phyloP scores from a whole-genome alignment of 2,113 vertebrate species.

The Sapayoa aenigma region DNA sequence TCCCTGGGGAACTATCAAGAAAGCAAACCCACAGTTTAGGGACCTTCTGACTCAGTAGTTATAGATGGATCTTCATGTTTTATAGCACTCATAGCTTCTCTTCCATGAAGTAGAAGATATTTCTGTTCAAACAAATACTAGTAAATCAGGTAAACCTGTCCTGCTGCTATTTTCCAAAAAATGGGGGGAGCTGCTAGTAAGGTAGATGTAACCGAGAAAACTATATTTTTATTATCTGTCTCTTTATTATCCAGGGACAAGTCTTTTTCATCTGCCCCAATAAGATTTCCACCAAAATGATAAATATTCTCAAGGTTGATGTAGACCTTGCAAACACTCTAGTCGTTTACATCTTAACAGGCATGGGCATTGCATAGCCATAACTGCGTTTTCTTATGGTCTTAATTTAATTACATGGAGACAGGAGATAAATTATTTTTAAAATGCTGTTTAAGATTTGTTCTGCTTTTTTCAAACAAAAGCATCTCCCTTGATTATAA shows the following conservation, averaged over 20 bases:
- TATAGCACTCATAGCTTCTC: background rate
- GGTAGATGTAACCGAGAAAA: background rate
- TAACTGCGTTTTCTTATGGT: background rate
- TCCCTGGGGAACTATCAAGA: background rate
- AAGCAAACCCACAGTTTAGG: background rate
- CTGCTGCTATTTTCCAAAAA: background rate
- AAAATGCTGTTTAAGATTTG: background rate
- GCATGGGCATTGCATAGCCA: background rate
- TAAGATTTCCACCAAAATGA: background rate
- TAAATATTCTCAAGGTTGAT: background rate
- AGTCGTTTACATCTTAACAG: accelerated
- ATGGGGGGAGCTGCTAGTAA: background rate
- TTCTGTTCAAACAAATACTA: background rate
- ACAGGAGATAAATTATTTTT: background rate
- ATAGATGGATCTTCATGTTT: background rate
- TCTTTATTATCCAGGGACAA: background rate
- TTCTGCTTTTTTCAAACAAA: background rate
- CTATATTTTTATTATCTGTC: background rate
- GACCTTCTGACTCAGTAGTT: background rate
- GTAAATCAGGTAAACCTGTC: background rate
- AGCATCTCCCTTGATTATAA: background rate
- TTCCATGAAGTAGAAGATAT: background rate
- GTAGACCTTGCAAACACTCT: background rate
- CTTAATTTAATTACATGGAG: background rate
- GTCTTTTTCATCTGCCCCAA: background rate